These are phyloP conservation scores for Pipistrellus pipistrellus DNA, from an alignment of 2,797 vertebrate species.

Conservation along the genomic window DNA sequence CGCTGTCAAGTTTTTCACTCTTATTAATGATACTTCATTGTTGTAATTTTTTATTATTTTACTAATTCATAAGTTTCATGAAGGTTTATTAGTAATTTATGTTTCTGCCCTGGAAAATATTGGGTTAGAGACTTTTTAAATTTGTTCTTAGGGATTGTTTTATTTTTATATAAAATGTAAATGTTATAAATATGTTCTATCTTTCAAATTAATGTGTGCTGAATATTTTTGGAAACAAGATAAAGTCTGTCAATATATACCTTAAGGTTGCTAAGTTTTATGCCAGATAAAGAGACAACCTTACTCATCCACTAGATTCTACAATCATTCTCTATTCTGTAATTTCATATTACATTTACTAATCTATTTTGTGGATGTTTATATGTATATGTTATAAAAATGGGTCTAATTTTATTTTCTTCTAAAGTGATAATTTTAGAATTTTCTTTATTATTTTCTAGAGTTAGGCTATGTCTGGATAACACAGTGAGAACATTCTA, in stretches of 20 bases:
- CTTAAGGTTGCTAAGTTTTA: not conserved
- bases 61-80: not conserved
- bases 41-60: not conserved
- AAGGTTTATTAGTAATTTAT: not conserved
- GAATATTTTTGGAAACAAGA: not conserved
- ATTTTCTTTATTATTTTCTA: not conserved
- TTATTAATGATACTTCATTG: not conserved
- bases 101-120: not conserved
- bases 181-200: not conserved
- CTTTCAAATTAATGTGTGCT: not conserved
- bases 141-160: not conserved
- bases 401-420: not conserved
- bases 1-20: not conserved
- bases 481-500: not conserved
- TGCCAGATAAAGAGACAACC: not conserved
- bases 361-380: not conserved
- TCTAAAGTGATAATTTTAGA: not conserved
- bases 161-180: not conserved
- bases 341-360: not conserved
- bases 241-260: not conserved
- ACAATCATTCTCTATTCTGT: not conserved
- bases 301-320: not conserved
- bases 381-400: not conserved
- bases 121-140: not conserved
- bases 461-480: not conserved